Percentiles rank a stretch among this genome's conserved stretches.
phyloP scores from a whole-genome alignment of 2,113 vertebrate species.

The Hemiscyllium ocellatum region DNA sequence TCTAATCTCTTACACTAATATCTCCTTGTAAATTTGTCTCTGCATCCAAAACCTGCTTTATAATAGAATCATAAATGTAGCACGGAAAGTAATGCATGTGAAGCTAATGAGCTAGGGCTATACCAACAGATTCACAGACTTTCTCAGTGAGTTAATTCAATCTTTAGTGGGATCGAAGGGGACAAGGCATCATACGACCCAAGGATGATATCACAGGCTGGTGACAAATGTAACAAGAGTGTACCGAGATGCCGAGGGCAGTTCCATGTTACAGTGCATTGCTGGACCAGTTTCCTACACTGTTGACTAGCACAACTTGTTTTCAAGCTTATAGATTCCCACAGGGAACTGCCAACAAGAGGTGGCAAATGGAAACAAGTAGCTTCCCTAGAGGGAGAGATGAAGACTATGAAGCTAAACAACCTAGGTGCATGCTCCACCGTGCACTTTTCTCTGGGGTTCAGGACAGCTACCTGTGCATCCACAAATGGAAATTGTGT shows the following conservation, averaged over 20 bases:
- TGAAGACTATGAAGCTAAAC: background rate
- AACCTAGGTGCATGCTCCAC: background rate
- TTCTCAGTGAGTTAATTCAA: background rate
- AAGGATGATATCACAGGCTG: background rate
- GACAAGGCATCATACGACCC: background rate
- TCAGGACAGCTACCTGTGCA: background rate
- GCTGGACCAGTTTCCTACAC: background rate
- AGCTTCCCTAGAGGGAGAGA: background rate
- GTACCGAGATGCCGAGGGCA: background rate
- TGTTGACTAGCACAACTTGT: background rate
- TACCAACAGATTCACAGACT: background rate
- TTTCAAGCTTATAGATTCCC: background rate
- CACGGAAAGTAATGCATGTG: background rate
- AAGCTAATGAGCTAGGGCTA: background rate
- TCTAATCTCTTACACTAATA: background rate
- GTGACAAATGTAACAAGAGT: background rate
- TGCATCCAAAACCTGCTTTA: background rate
- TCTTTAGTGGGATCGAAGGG: background rate
- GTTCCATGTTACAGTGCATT: background rate
- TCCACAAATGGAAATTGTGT: background rate
- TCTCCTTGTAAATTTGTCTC: background rate
- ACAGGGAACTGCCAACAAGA: background rate
- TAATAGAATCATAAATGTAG: background rate
- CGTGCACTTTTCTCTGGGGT: background rate
- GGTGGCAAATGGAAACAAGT: background rate